These are phyloP conservation scores for Trichogramma dendrolimi DNA, from an alignment of 2,888 invertebrate genomes.

Conservation along the genomic window DNA sequence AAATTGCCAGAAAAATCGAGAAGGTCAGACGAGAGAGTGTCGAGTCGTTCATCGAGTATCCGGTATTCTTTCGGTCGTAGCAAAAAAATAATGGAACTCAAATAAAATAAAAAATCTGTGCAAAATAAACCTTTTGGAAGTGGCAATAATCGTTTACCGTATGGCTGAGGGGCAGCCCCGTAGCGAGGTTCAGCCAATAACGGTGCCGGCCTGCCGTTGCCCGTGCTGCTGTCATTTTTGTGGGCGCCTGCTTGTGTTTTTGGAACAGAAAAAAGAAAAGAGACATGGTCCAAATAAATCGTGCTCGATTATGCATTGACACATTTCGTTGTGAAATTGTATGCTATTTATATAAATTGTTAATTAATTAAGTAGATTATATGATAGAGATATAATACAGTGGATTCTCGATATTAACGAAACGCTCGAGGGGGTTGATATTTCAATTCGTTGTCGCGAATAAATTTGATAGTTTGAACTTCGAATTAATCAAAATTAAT, in stretches of 20 bases:
- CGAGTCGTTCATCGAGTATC: conserved; percentile 33
- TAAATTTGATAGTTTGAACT: too few relatives aligned
- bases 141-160: conserved; percentile 59
- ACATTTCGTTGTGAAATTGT: too few relatives aligned
- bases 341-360: too few relatives aligned
- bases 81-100: conserved; percentile 22
- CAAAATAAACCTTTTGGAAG: not conserved
- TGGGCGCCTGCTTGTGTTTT: conserved; percentile 43
- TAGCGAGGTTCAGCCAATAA: conserved; percentile 85
- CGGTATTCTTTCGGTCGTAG: conserved; percentile 18
- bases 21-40: conserved; percentile 44
- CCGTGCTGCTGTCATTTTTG: conserved; percentile 48
- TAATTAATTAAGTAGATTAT: too few relatives aligned
- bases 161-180: conserved; percentile 82
- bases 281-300: too few relatives aligned
- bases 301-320: too few relatives aligned
- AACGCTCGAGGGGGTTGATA: too few relatives aligned
- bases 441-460: too few relatives aligned
- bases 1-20: conserved; percentile 32
- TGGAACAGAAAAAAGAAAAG: conserved; percentile 25
- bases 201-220: conserved; percentile 68
- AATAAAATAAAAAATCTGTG: conserved; percentile 1
- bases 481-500: too few relatives aligned
- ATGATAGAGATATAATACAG: too few relatives aligned
- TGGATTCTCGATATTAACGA: too few relatives aligned